These are phyloP conservation scores for Coluber constrictor DNA, from an alignment of 2,797 vertebrate genomes.

Conservation along the genomic window DNA sequence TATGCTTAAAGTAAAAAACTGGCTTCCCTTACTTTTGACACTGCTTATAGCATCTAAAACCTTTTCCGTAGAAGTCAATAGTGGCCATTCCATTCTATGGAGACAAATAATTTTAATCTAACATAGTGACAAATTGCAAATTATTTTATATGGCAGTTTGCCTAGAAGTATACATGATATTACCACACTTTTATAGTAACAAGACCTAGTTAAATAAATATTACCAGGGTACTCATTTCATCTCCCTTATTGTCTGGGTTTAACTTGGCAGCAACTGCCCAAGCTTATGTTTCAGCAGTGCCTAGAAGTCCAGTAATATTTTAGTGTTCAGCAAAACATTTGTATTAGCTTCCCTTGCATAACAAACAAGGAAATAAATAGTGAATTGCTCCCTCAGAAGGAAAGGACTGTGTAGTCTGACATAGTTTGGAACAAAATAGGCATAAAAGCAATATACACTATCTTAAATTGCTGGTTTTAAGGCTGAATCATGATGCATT, in stretches of 20 bases:
- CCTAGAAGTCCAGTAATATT: background rate
- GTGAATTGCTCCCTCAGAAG: background rate
- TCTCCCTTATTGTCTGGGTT: background rate
- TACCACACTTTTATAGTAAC: background rate
- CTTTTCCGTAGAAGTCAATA: background rate
- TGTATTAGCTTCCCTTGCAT: conserved; percentile 8
- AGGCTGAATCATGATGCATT: conserved; percentile 40
- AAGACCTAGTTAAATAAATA: background rate
- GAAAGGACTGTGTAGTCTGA: conserved; percentile 35
- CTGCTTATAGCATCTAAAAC: background rate
- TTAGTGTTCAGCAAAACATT: background rate
- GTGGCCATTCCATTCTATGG: background rate
- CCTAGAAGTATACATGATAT: background rate
- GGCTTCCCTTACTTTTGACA: background rate
- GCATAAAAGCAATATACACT: conserved; percentile 36
- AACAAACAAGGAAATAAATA: conserved; percentile 21
- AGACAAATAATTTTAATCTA: background rate
- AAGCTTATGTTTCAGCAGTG: background rate
- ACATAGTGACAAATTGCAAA: background rate
- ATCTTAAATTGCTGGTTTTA: conserved; percentile 9
- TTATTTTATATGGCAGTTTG: background rate
- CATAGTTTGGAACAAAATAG: conserved; percentile 47
- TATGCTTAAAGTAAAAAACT: background rate
- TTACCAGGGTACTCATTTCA: conserved; percentile 7
- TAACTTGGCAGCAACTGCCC: background rate